Conservation (phyloP, 2,888 invertebrate species). For the Ernsta delagoae region DNA sequence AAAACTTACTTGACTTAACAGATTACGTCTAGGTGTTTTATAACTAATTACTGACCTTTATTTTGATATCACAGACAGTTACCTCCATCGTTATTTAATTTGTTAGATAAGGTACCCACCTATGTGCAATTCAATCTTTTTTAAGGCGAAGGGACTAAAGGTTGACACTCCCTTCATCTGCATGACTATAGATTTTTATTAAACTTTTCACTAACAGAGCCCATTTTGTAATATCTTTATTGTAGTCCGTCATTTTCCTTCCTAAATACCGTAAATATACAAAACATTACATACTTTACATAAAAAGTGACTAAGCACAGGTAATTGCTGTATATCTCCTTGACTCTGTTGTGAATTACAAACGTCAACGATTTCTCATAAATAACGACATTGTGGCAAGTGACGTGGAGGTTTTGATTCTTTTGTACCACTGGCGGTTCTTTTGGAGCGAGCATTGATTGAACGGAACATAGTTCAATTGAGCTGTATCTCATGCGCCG, state of each 20-base stretch:
- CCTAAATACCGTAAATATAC: background rate
- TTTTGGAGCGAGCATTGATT: conserved; percentile 55
- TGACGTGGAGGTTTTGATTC: conserved; percentile 61
- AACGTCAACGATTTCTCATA: conserved; percentile 47
- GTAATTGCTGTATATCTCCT: conserved; percentile 34
- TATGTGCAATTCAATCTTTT: too few species aligned
- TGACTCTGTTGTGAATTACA: conserved; percentile 38
- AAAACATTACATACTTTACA: conserved; percentile 18
- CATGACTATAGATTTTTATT: too few species aligned
- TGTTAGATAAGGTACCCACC: too few species aligned
- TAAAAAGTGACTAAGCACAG: conserved; percentile 27
- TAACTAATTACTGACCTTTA: conserved; percentile 3
- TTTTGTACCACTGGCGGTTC: conserved; percentile 49
- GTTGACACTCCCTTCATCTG: too few species aligned
- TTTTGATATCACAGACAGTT: background rate
- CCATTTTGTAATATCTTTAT: too few species aligned
- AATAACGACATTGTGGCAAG: conserved; percentile 49
- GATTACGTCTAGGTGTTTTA: too few species aligned
- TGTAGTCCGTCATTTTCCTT: too few species aligned
- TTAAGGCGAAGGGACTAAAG: too few species aligned
- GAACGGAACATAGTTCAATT: conserved; percentile 55
- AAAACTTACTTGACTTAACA: too few species aligned
- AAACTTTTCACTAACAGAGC: too few species aligned
- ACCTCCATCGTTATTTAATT: too few species aligned
- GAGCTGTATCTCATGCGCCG: conserved; percentile 52